Conservation (phyloP, 1,140 invertebrate genomes). For the Caenorhabditis elegans region DNA sequence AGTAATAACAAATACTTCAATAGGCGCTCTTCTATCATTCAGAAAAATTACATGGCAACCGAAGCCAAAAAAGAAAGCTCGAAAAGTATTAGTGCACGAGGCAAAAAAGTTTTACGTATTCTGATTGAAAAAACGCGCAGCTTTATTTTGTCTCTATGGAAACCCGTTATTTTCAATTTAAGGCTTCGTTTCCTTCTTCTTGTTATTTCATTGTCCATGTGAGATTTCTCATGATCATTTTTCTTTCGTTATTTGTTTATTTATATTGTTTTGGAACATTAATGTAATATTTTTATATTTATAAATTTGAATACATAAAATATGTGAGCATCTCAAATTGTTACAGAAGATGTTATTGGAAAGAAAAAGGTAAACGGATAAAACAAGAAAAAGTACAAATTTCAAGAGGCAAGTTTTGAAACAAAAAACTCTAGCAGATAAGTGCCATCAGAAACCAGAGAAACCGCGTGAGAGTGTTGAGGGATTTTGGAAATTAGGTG, state of each 20-base stretch:
- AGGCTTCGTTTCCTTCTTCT: background rate
- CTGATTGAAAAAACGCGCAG: slow-evolving; percentile 1
- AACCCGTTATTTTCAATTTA: slow-evolving; percentile 13
- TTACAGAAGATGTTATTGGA: background rate
- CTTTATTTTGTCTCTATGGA: slow-evolving; percentile 28
- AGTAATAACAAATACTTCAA: background rate
- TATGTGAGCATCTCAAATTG: background rate
- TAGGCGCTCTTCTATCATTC: background rate
- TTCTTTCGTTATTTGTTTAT: background rate
- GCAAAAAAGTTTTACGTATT: background rate
- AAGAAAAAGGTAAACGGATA: background rate
- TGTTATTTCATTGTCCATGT: background rate
- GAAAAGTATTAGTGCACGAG: too few species aligned
- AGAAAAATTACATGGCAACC: background rate
- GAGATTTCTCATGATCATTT: background rate
- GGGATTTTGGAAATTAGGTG: background rate
- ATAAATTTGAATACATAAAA: background rate
- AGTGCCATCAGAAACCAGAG: slow-evolving; percentile 31
- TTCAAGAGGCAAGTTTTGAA: slow-evolving; percentile 20
- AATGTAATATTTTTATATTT: background rate
- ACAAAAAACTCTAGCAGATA: slow-evolving; percentile 25
- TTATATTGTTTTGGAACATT: background rate
- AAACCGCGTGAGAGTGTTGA: slow-evolving; percentile 23
- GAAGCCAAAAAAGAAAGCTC: background rate
- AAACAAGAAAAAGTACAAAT: background rate